phyloP scores from a whole-genome alignment of 2,888 invertebrate species.

The Listrodromus nycthemerus region DNA sequence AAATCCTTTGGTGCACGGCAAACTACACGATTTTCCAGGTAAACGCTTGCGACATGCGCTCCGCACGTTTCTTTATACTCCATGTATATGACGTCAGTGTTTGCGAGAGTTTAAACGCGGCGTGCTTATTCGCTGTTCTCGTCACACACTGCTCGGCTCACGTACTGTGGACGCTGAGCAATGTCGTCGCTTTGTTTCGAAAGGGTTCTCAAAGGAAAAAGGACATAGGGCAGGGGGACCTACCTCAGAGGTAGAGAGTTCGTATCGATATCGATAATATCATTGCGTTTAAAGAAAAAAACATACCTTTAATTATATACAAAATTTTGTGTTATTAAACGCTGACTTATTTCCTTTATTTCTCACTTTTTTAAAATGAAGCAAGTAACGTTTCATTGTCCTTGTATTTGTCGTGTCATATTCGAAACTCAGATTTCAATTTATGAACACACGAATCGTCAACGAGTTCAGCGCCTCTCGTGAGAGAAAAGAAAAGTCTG shows the following conservation, averaged over 20 bases:
- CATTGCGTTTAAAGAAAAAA: neutral
- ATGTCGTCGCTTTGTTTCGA: conserved; percentile 14
- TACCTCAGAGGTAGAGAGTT: neutral
- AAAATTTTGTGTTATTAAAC: neutral
- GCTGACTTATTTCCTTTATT: too few relatives aligned
- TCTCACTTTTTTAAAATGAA: too few relatives aligned
- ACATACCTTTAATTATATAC: neutral
- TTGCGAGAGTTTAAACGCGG: conserved; percentile 42
- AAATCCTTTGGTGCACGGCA: conserved; percentile 68
- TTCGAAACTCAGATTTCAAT: too few relatives aligned
- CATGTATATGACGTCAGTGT: conserved; percentile 38
- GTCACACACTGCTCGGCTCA: neutral
- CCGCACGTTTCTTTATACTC: conserved; percentile 55
- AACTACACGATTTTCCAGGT: conserved; percentile 71
- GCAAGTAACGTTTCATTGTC: too few relatives aligned
- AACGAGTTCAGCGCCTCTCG: too few relatives aligned
- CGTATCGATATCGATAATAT: conserved; percentile 9
- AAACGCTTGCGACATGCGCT: conserved; percentile 63
- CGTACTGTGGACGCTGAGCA: conserved; percentile 3
- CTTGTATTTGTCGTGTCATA: too few relatives aligned
- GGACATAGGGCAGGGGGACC: conserved; percentile 10
- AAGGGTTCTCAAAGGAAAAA: conserved; percentile 22
- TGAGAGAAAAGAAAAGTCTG: too few relatives aligned
- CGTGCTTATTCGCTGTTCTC: conserved; percentile 24
- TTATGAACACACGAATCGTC: too few relatives aligned